Evolutionary conservation across 2,888 invertebrate species (phyloP).

Genomic region (Rhyacophila evoluta): DNA sequence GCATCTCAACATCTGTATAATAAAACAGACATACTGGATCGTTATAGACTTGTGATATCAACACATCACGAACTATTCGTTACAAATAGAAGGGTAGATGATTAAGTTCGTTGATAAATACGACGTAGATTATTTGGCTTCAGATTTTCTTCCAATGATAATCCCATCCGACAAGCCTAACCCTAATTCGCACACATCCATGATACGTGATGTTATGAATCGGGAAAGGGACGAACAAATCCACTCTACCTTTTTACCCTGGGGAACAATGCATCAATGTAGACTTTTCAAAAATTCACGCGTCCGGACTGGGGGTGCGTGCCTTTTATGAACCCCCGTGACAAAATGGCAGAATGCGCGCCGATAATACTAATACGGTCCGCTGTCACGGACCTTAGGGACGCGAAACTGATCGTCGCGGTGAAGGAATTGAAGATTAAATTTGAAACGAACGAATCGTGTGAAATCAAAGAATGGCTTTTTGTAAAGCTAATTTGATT

Average conservation of each 20-base stretch:
- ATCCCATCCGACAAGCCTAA: too few relatives aligned
- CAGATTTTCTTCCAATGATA: too few relatives aligned
- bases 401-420: neutral
- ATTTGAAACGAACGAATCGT: neutral
- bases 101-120: too few relatives aligned
- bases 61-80: too few relatives aligned
- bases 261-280: neutral
- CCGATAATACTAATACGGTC: neutral
- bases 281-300: conserved; percentile 19
- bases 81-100: too few relatives aligned
- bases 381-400: neutral
- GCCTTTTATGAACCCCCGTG: neutral
- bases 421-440: neutral
- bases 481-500: too few relatives aligned
- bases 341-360: neutral
- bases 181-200: neutral
- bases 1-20: too few relatives aligned
- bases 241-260: neutral
- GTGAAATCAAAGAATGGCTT: too few relatives aligned
- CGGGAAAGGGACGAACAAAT: neutral
- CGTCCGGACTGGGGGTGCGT: neutral
- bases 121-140: too few relatives aligned
- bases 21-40: too few relatives aligned
- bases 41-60: too few relatives aligned
- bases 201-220: neutral